These are phyloP conservation scores for Chamaetylas fuelleborni DNA, from an alignment of 2,113 vertebrate genomes.

Conservation along the genomic window DNA sequence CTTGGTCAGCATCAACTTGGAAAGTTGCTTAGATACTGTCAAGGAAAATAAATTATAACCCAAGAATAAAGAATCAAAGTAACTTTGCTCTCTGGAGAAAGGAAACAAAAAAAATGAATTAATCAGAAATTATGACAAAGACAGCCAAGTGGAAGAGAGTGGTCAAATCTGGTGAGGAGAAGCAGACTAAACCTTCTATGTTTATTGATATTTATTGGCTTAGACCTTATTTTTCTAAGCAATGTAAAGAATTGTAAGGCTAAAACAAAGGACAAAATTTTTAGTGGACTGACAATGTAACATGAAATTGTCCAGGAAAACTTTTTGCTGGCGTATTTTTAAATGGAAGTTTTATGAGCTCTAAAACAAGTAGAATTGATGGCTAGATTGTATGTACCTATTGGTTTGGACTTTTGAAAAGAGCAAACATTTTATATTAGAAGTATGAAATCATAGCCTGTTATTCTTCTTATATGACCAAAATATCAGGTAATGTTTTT, in stretches of 20 bases:
- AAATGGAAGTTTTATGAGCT: neutral
- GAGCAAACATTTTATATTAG: slow-evolving; percentile 8
- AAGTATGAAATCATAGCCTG: neutral
- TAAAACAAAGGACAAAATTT: slow-evolving; percentile 20
- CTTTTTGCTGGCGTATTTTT: neutral
- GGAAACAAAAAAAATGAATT: neutral
- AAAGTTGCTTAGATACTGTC: neutral
- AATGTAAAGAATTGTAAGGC: neutral
- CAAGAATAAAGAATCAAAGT: neutral
- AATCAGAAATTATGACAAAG: neutral
- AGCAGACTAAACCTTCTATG: neutral
- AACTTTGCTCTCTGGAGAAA: neutral
- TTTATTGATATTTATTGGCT: neutral
- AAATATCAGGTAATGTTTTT: slow-evolving; percentile 40
- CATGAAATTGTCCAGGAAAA: neutral
- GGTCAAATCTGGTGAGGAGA: neutral
- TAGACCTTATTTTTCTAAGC: neutral
- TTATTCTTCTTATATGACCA: neutral
- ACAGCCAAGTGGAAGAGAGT: neutral
- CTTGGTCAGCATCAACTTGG: neutral
- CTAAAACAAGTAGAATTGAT: neutral
- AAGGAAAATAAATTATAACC: neutral
- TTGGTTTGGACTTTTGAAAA: neutral
- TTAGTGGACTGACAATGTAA: slow-evolving; percentile 3
- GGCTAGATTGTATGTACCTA: neutral